These are phyloP conservation scores for Podarcis cretensis DNA, from an alignment of 2,113 vertebrate species.

Conservation along the genomic window DNA sequence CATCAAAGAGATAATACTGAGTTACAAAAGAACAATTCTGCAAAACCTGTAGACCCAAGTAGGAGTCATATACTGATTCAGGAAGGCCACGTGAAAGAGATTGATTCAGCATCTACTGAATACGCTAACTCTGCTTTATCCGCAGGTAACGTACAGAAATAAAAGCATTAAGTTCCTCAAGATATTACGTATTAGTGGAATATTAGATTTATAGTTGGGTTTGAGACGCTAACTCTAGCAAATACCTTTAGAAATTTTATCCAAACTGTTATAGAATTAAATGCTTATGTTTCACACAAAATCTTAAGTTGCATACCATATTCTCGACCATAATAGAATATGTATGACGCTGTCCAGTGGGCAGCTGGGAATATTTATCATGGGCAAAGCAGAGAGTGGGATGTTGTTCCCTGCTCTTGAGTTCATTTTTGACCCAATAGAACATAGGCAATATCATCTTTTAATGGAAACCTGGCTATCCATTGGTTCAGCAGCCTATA, in stretches of 20 bases:
- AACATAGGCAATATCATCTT: conserved; percentile 70
- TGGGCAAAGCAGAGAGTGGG: conserved; percentile 63
- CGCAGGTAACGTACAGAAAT: conserved; percentile 98
- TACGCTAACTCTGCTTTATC: conserved; percentile 87
- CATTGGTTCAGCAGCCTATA: conserved; percentile 68
- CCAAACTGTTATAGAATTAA: conserved; percentile 56
- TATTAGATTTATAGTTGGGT: conserved; percentile 63
- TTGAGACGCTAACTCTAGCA: conserved; percentile 70
- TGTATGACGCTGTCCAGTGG: conserved; percentile 60
- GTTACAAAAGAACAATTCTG: conserved; percentile 76
- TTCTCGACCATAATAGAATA: conserved; percentile 63
- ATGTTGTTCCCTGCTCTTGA: conserved; percentile 65
- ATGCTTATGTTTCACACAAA: conserved; percentile 63
- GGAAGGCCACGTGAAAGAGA: conserved; percentile 85
- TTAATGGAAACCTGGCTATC: conserved; percentile 68
- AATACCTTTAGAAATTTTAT: conserved; percentile 60
- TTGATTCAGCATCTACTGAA: conserved; percentile 78
- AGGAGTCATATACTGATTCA: conserved; percentile 86
- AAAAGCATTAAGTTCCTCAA: conserved; percentile 74
- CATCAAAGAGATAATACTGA: conserved; percentile 83
- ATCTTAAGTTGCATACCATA: conserved; percentile 62
- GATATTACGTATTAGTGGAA: conserved; percentile 63
- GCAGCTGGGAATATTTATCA: conserved; percentile 56
- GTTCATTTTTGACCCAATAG: conserved; percentile 70
- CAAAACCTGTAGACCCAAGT: conserved; percentile 79